Evolutionary conservation across 2,797 vertebrate genomes (phyloP).

Genomic region (Sebastolobus alascanus): DNA sequence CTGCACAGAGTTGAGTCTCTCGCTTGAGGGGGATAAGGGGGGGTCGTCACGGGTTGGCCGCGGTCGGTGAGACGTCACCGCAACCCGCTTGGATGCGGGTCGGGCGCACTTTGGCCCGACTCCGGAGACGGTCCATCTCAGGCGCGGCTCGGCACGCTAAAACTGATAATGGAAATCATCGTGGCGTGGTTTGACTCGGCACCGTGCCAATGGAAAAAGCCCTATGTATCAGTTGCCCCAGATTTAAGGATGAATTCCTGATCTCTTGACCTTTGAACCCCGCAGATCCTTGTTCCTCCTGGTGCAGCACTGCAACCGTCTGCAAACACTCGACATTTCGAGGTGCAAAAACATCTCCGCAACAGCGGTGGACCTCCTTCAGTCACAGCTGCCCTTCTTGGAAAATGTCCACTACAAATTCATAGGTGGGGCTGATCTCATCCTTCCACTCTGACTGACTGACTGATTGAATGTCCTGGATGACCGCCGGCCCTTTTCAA

Average conservation of each 20-base stretch:
- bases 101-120: too few relatives aligned
- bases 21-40: too few relatives aligned
- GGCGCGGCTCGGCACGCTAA: too few relatives aligned
- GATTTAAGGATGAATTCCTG: background rate
- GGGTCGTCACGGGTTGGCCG: too few relatives aligned
- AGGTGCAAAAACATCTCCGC: slow-evolving; percentile 85
- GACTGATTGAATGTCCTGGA: slow-evolving; percentile 18
- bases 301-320: slow-evolving; percentile 81
- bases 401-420: slow-evolving; percentile 84
- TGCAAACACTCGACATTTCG: slow-evolving; percentile 87
- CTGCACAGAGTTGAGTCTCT: too few relatives aligned
- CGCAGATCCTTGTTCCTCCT: slow-evolving; percentile 85
- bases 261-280: slow-evolving; percentile 1
- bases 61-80: too few relatives aligned
- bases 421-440: slow-evolving; percentile 82
- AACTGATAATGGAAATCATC: too few relatives aligned
- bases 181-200: too few relatives aligned
- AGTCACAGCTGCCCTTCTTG: slow-evolving; percentile 85
- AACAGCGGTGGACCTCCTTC: slow-evolving; percentile 80
- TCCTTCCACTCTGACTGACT: slow-evolving; percentile 60
- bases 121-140: too few relatives aligned
- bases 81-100: too few relatives aligned
- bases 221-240: background rate
- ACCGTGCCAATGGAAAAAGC: too few relatives aligned
- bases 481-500: background rate